Percentiles rank a stretch among this genome's conserved stretches.
Conservation (phyloP, 2,113 vertebrate genomes). For the Marmota flaviventris region DNA sequence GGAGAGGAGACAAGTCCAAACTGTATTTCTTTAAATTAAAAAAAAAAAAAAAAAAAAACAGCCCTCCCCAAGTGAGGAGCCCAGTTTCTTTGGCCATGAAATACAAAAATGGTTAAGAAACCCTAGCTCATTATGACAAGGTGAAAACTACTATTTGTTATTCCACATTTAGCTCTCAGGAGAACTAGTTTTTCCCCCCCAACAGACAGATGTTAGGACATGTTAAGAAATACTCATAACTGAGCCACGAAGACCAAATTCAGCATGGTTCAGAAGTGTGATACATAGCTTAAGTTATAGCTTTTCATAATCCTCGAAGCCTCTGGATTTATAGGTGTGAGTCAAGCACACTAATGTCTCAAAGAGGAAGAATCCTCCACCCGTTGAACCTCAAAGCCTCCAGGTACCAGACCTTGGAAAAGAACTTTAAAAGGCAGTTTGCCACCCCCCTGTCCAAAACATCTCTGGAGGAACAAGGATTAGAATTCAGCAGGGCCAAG, state of each 20-base stretch:
- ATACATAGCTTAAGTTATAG: not conserved
- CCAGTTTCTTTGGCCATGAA: not conserved
- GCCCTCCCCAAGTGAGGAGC: not conserved
- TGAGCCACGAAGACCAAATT: not conserved
- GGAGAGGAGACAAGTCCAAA: not conserved
- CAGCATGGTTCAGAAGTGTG: not conserved
- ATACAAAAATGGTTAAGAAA: not conserved
- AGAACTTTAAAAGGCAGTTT: not conserved
- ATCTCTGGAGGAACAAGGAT: not conserved
- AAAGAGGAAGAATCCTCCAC: not conserved
- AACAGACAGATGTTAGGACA: not conserved
- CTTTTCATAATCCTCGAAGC: not conserved
- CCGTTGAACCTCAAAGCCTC: not conserved
- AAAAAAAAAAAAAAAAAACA: not conserved
- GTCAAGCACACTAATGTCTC: not conserved
- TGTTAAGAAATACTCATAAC: not conserved
- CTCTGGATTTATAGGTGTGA: not conserved
- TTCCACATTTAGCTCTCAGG: not conserved
- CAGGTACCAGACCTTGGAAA: not conserved
- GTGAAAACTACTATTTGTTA: not conserved
- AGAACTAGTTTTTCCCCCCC: not conserved
- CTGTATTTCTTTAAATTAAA: not conserved
- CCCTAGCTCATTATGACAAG: not conserved
- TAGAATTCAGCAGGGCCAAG: not conserved
- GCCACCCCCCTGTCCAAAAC: not conserved